Percentiles rank a stretch among this genome's conserved stretches.
Evolutionary conservation across 2,113 vertebrate species (phyloP).

Genomic region (Lycaon pictus): DNA sequence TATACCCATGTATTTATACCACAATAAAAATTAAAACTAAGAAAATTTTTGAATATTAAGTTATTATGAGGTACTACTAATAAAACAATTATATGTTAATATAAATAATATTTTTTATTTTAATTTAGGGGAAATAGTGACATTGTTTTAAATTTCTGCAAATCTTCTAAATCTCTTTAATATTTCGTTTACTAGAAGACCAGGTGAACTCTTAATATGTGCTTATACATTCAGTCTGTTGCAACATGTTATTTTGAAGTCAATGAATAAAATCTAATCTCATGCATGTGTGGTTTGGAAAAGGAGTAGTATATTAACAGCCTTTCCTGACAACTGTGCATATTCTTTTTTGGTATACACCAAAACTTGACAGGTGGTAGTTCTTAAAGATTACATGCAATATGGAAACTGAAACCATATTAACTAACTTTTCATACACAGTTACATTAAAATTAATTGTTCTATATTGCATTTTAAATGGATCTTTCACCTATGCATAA

Average conservation of each 20-base stretch:
- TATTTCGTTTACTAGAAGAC: not conserved
- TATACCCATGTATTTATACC: not conserved
- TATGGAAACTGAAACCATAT: not conserved
- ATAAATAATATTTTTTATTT: not conserved
- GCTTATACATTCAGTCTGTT: not conserved
- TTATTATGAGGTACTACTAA: not conserved
- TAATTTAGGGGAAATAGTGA: not conserved
- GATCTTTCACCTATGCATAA: not conserved
- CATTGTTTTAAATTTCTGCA: not conserved
- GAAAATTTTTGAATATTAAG: not conserved
- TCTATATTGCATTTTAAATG: not conserved
- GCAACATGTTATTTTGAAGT: not conserved
- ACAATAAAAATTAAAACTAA: conserved; percentile 4
- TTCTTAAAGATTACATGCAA: not conserved
- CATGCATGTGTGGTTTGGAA: not conserved
- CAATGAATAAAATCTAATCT: conserved; percentile 1
- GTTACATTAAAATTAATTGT: not conserved
- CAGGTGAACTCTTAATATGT: not conserved
- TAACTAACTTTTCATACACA: not conserved
- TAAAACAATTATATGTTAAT: not conserved
- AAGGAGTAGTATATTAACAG: not conserved
- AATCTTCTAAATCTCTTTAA: not conserved
- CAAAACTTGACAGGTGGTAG: not conserved
- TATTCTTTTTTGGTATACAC: conserved; percentile 11
- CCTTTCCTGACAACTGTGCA: not conserved